Conservation (phyloP, 1,140 invertebrate genomes). For the Daktulosphaira vitifoliae region DNA sequence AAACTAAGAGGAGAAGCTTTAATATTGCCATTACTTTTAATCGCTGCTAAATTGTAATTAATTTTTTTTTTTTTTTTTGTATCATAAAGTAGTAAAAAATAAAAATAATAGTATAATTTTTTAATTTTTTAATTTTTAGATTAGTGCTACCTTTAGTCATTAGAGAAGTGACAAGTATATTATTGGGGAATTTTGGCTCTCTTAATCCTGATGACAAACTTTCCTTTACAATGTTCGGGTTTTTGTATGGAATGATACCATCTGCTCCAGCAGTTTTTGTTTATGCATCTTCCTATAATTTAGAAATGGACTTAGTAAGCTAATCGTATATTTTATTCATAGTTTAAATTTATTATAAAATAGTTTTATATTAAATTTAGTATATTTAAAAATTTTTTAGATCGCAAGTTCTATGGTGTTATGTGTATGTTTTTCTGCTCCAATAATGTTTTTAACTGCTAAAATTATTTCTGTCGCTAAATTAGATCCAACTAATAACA, state of each 20-base stretch:
- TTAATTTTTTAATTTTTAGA: slow-evolving; percentile 46
- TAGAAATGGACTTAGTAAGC: slow-evolving; percentile 76
- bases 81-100: background rate
- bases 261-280: slow-evolving; percentile 91
- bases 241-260: slow-evolving; percentile 92
- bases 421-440: slow-evolving; percentile 86
- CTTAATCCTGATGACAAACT: slow-evolving; percentile 53
- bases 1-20: slow-evolving; percentile 64
- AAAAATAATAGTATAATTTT: background rate
- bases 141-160: slow-evolving; percentile 78
- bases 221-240: slow-evolving; percentile 83
- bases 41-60: slow-evolving; percentile 75
- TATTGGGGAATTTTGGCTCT: slow-evolving; percentile 42
- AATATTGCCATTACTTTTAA: slow-evolving; percentile 73
- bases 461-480: slow-evolving; percentile 75
- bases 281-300: slow-evolving; percentile 77
- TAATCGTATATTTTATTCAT: background rate
- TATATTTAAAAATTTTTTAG: slow-evolving; percentile 44
- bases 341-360: background rate
- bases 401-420: slow-evolving; percentile 86
- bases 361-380: slow-evolving; percentile 31
- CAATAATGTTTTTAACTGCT: slow-evolving; percentile 89
- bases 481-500: slow-evolving; percentile 57
- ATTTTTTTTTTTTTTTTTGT: background rate
- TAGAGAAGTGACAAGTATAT: slow-evolving; percentile 69